Base-by-base conservation (phyloP, 2,113 vertebrate species). In the Microcebus tavaratra region DNA sequence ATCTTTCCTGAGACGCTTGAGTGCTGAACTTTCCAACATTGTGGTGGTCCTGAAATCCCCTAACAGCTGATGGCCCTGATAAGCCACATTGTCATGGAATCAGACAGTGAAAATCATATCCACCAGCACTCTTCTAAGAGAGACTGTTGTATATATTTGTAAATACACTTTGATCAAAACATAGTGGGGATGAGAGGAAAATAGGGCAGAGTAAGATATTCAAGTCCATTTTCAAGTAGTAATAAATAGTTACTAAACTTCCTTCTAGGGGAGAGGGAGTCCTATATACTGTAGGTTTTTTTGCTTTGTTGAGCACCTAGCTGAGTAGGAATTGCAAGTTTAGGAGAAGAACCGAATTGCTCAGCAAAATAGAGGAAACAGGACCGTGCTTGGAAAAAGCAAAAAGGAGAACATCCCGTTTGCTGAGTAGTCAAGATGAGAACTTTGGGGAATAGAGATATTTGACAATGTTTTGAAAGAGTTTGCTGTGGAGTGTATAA, bases 321-420 rank as follows among this genome's bases (percentile, higher is more conserved):
- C 45, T 76, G 57, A 81, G 55, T 18, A 78, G 53, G 21, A 59
- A 53, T 82, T 68, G 14, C 29, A 94, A 76, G 11, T 88, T 88
- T 85, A 92, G 68, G 25, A 83, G 45, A 75, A 53, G 53, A 87
- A 92, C 3, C 55, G 31, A 90, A 50, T 90, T 94, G 59, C 45
- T 97, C 67, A 84, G 91, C 39, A 90, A 92, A 97, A 91, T 20
- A 90, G 75, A 94, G 39, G 81, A 88, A 88, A 90, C 8, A 59
- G 10, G 53, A 29, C 82, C 20, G 29, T 63, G 12, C 53, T 95
- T 93, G 29, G 67, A 50, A 90, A 96, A 78, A 39, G 23, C n/a
- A 59, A 83, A 95, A 93, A 91, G 27, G 25, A 90, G 59, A 93
- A 91, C 59, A 91, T 4, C 5, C 45, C 13, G 4, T 20, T 91